Evolutionary conservation across 2,113 vertebrate genomes (phyloP), one percentile per base, ranked within the genome.

Genomic region (Ifrita kowaldi): DNA sequence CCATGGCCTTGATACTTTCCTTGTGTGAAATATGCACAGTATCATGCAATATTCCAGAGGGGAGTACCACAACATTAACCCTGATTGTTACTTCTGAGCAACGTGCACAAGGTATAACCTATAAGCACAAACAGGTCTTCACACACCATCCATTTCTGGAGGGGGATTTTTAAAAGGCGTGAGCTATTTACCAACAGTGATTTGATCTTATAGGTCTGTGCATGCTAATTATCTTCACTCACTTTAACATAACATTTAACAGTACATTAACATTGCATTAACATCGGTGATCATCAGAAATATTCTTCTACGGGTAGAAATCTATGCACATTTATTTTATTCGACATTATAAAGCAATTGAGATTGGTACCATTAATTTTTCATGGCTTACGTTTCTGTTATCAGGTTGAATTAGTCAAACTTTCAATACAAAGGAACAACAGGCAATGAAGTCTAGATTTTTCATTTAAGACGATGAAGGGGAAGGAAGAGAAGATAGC

Each of bases 1-100:
- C 0, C 0, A 37, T n/a, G 6, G 11, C 5, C 37, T 60, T 64
- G 21, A 64, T 42, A 42, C 4, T 44, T 44, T 50, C 7, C 8
- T 53, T 67, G 4, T 89, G 24, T 76, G 71, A 88, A 85, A 67
- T 52, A 50, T 7, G 15, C 5, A 17, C 9, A 33, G 6, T 13
- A 50, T 11, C 5, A 33, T 28, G n/a, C 28, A 67, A 55, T 22
- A 71, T 32, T 71, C 12, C 24, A n/a, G 22, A 44, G 5, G 44
- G 6, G 2, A 3, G 5, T 64, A 37, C 6, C 15, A 10, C 10
- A 50, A 22, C 8, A 73, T 14, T 64, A 33, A 56, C 20, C 10
- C 30, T 27, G 8, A 41, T 42, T 3, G 0, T 15, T 57, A 4
- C 10, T 55, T 74, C 20, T 74, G 24, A 20, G 18, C 27, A 62